Evolutionary conservation across 2,797 vertebrate species (phyloP), one percentile per base, ranked within the genome.

Genomic region (Sciurus carolinensis): DNA sequence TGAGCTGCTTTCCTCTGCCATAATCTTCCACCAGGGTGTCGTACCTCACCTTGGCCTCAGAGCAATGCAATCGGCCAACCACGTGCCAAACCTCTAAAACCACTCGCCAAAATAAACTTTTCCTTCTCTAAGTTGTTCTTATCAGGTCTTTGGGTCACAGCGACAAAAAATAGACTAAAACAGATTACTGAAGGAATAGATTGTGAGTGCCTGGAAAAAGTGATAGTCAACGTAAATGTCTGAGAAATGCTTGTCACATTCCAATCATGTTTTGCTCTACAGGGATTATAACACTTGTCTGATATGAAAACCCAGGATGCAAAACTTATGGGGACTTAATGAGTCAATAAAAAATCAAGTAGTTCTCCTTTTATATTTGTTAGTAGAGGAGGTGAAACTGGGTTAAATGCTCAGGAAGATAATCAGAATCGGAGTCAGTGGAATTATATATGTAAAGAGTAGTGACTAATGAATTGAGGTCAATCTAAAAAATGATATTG

Each of bases 401-500:
- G 1, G 0, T 44, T 88, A 44, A 89, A 91, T 76, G 39, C 47
- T 81, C 59, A 67, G 26, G 87, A 85, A 67, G 18, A 62, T 57
- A 14, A 75, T 75, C n/a, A 54, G 7, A 18, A 75, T 94, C 91
- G 8, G 47, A 88, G 30, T 17, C 33, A 66, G 24, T 5, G 17
- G 30, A 50, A 77, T 57, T 87, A 69, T 36, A 8, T 71, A 75
- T 26, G 73, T 18, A 95, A 71, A 80, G 6, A 84, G 28, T 33
- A 75, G 44, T 84, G 44, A 86, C 52, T 69, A 71, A 80, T 42
- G 50, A 89, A 67, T 59, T 66, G 39, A n/a, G 69, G 9, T 47
- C 71, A 91, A 79, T 17, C 14, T 15, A 87, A 47, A 93, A 91
- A 91, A 76, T 62, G 79, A 92, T 77, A 26, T 69, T 83, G 50